Evolutionary conservation across 2,888 invertebrate species (phyloP), one percentile per base, ranked within the genome.

Genomic region (Dasypolia templi): DNA sequence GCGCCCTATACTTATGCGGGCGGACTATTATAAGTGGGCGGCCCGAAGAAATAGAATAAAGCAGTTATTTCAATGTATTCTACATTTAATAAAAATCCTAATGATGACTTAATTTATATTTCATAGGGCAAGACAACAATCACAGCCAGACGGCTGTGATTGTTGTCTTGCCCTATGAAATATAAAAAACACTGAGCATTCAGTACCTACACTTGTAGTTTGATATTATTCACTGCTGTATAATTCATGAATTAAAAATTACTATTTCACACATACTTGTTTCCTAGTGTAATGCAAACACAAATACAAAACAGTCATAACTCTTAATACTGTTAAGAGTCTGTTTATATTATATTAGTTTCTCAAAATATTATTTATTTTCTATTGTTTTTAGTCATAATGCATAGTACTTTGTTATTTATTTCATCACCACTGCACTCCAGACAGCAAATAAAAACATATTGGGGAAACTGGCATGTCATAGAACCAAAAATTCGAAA

Each of bases 121-220:
- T 59, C 39, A 29, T 56, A 72, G 22, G 63, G 73, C 49, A 72
- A 74, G 32, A 32, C 19, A 44, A 56, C 9, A 71, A 55, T 12
- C 17, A 55, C 35, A 65, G 32, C 53, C 44, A 53, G 42, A 49
- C 3, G n/a, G n/a, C n/a, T n/a, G n/a, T n/a, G n/a, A n/a, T n/a
- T n/a, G n/a, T n/a, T n/a, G n/a, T n/a, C n/a, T n/a, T n/a, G n/a
- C n/a, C n/a, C n/a, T n/a, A n/a, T n/a, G n/a, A n/a, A n/a, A n/a
- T n/a, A n/a, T n/a, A 39, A 39, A 49, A 22, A 49, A 19, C 0
- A 42, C 9, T 7, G 19, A 35, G 11, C 6, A 59, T n/a, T 26
- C 19, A 35, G 29, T 35, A 5, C 0, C 22, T 35, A 5, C 0
- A 14, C 12, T 14, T 11, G 4, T 19, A 46, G 19, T 46, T 53